Evolutionary conservation across 2,797 vertebrate species (phyloP), one percentile per base, ranked within the genome.

Genomic region (Siniperca scherzeri): DNA sequence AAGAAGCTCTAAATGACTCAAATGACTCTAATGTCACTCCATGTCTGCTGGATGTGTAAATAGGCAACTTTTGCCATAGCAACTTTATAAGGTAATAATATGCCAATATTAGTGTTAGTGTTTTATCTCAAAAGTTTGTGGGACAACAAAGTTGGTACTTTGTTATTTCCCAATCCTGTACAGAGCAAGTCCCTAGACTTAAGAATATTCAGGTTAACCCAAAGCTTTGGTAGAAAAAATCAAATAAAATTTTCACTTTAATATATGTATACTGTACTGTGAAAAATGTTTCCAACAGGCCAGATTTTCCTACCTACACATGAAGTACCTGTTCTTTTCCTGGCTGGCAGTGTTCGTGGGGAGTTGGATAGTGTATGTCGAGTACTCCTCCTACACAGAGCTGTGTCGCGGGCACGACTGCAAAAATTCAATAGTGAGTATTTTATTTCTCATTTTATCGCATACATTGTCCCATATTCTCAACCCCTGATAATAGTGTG

Each of bases 311-410:
- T 98, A 98, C 56, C 90, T 97, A 60, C 96, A 97, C 75, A 97
- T 99, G 96, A 99, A 98, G 93, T 99, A 97, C 90, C 96, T 99
- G 91, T 99, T 99, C 95, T 97, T 99, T 74, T 99, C 98, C 77
- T 99, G 98, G 98, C 91, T 99, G 95, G 97, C 94, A 0, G 97
- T 99, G 88, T 98, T 99, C 74, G 94, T 99, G 91, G 97, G 98
- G 90, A 99, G 98, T 95, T 99, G 98, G 98, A 96, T 99, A 59
- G 92, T 98, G 50, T 99, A 99, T 38, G 97, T 98, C 57, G 97
- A 99, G 86, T 99, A 99, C 85, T 99, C 98, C 5, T 94, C 97
- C 86, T 99, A 99, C 95, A 98, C 97, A 75, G 98, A 99, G 87
- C 96, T 99, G 76, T 99, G 98, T 93, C 97, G 98, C 82, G 98